Base-by-base conservation (phyloP, 2,113 vertebrate species). In the Emberiza fucata region DNA sequence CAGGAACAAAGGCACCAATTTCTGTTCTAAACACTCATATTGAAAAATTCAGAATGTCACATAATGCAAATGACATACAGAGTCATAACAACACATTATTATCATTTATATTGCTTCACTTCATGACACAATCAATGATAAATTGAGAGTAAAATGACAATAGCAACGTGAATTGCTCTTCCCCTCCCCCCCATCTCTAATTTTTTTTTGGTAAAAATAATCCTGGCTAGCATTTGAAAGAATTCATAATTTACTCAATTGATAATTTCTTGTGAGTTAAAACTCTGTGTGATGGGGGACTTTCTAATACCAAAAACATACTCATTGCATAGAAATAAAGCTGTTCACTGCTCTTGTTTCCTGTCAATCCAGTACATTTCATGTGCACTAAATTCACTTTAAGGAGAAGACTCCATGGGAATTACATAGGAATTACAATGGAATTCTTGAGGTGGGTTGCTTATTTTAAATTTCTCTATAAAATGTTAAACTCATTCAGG, bases 61-160 rank as follows among this genome's bases (percentile, higher is more conserved):
- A 50, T 84, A 94, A 94, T 88, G 68, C 81, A 93, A 95, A 93
- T 92, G 87, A 92, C 78, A 87, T 37, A 85, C 19, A 59, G 79
- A 97, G 79, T 96, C 95, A 94, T 65, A 97, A 96, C 79, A 97
- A 79, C 63, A 54, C 61, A 88, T 92, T 92, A 92, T 95, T 94
- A 92, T 89, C 29, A 94, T 95, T 97, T 90, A 79, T 88, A 96
- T 94, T 93, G 94, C 86, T 93, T 92, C 80, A 92, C 92, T 95
- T 92, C 59, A 86, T 95, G 90, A 96, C 90, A 93, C 75, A 94
- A 82, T 75, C 89, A 88, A 42, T 60, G 72, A 88, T 81, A 92
- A 92, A 96, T 80, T 80, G 79, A 83, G 96, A 93, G 87, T 53
- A 94, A 96, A 96, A 86, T 93, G 71, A 96, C 92, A 93, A 91